Conservation (phyloP, 2,888 invertebrate genomes). For the Pyrochroa serraticornis region DNA sequence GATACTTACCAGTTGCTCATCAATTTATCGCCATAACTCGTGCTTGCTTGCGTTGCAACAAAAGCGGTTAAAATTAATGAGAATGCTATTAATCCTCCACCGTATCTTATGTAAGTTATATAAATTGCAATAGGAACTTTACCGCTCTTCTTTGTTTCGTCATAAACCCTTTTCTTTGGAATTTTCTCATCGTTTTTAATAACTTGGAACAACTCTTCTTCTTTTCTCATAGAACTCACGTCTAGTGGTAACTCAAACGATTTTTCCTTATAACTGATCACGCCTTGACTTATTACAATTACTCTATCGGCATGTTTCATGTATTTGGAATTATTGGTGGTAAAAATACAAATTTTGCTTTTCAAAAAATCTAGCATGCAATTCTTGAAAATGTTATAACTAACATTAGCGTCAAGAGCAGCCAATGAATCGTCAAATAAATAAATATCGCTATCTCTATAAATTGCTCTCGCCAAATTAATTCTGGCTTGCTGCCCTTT, state of each 20-base stretch:
- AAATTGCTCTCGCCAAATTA: constrained; percentile 47
- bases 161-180: constrained; percentile 2
- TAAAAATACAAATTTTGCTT: constrained; percentile 45
- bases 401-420: constrained; percentile 44
- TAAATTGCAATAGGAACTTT: constrained; percentile 12
- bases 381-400: constrained; percentile 41
- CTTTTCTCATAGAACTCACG: too few relatives aligned
- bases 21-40: constrained; percentile 17
- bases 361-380: constrained; percentile 45
- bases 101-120: constrained; percentile 8
- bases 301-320: constrained; percentile 50
- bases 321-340: constrained; percentile 45
- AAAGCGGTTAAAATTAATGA: constrained; percentile 3
- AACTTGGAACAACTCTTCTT: neutral
- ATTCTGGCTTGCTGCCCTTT: constrained; percentile 61
- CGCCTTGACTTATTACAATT: constrained; percentile 53
- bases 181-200: neutral
- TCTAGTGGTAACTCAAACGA: constrained; percentile 39
- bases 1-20: constrained; percentile 17
- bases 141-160: constrained; percentile 13
- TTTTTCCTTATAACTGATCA: constrained; percentile 15
- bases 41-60: neutral
- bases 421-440: constrained; percentile 47
- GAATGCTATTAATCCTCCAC: constrained; percentile 12
- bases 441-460: constrained; percentile 47